Conservation (phyloP, 2,797 vertebrate species). For the Erpetoichthys calabaricus region DNA sequence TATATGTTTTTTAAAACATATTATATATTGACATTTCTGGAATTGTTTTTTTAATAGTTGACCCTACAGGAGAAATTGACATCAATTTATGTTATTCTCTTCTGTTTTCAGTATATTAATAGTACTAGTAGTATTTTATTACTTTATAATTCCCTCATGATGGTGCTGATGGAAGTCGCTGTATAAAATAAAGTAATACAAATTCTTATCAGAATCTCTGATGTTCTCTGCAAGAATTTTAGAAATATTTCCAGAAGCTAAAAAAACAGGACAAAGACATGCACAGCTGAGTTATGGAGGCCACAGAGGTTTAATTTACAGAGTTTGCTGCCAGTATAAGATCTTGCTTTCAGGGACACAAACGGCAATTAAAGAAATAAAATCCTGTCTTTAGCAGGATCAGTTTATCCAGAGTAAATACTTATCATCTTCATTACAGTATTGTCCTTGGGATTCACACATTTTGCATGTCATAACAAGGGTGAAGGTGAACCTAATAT, state of each 20-base stretch:
- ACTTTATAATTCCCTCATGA: no score
- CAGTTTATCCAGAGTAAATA: slow-evolving; percentile 1
- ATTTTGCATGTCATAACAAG: slow-evolving; percentile 3
- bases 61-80: no score
- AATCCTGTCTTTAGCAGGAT: not conserved
- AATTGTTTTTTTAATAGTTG: no score
- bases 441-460: not conserved
- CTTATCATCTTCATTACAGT: not conserved
- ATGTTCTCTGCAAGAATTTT: no score
- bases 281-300: not conserved
- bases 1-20: no score
- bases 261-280: not conserved
- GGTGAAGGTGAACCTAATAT: not conserved
- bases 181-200: no score
- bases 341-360: not conserved
- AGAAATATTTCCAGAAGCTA: not conserved
- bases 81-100: no score
- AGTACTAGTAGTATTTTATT: no score
- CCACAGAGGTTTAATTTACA: not conserved
- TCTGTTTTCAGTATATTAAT: no score
- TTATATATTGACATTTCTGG: no score
- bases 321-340: not conserved
- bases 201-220: no score
- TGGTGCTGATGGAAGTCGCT: no score
- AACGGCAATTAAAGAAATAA: slow-evolving; percentile 1